These are phyloP conservation scores for Zaprionus kolodkinae DNA, from an alignment of 1,140 invertebrate genomes.

Conservation along the genomic window DNA sequence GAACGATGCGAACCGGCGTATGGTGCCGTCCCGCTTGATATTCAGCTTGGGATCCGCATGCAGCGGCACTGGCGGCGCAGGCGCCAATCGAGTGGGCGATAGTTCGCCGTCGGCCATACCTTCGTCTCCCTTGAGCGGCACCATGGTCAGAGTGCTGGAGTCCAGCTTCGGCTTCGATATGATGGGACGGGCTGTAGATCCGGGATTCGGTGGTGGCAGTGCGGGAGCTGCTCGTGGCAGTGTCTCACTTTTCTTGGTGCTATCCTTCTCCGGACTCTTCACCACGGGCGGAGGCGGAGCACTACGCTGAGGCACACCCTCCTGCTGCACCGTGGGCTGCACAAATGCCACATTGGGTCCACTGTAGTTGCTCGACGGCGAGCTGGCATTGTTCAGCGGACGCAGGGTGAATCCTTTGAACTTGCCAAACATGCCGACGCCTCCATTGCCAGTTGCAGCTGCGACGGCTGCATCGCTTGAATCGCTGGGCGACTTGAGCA, in stretches of 20 bases:
- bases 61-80: slow-evolving; percentile 75
- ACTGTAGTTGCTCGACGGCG: slow-evolving; percentile 67
- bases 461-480: slow-evolving; percentile 86
- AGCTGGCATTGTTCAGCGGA: slow-evolving; percentile 85
- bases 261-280: slow-evolving; percentile 9
- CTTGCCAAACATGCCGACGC: slow-evolving; percentile 88
- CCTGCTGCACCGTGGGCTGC: slow-evolving; percentile 76
- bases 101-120: slow-evolving; percentile 79
- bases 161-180: slow-evolving; percentile 92
- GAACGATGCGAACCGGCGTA: slow-evolving; percentile 91
- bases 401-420: slow-evolving; percentile 93
- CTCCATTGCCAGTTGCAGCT: slow-evolving; percentile 61
- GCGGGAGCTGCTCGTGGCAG: slow-evolving; percentile 84
- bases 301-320: slow-evolving; percentile 66
- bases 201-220: slow-evolving; percentile 85
- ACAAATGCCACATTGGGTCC: slow-evolving; percentile 83
- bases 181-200: slow-evolving; percentile 87
- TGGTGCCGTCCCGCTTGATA: slow-evolving; percentile 85
- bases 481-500: slow-evolving; percentile 85
- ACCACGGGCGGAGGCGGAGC: slow-evolving; percentile 75
- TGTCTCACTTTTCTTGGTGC: slow-evolving; percentile 39
- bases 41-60: slow-evolving; percentile 83
- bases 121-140: slow-evolving; percentile 88
- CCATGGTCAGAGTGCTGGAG: slow-evolving; percentile 89
- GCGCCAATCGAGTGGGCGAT: slow-evolving; percentile 80